phyloP scores from a whole-genome alignment of 2,797 vertebrate genomes.

The Melanotaenia maccullochi region DNA sequence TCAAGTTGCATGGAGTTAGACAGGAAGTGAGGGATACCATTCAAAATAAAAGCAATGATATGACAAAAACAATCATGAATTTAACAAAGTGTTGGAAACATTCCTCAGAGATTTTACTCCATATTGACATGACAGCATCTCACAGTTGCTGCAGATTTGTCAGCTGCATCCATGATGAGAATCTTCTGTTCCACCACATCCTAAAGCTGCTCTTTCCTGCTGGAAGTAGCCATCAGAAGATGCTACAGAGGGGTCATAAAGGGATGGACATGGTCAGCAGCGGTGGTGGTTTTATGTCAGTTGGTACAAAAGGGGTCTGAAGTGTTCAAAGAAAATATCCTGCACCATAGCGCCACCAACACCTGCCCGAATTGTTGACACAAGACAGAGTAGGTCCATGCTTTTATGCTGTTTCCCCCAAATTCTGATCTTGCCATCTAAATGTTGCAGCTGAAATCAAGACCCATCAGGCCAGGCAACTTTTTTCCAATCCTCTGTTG shows the following conservation, averaged over 20 bases:
- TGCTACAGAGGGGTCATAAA: neutral
- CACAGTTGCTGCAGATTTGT: too few relatives aligned
- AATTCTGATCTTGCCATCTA: too few relatives aligned
- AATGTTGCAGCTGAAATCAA: too few relatives aligned
- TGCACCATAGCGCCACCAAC: too few relatives aligned
- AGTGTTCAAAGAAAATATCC: too few relatives aligned
- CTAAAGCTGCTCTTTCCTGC: neutral
- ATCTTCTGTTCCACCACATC: neutral
- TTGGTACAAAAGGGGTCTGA: too few relatives aligned
- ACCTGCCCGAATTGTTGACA: too few relatives aligned
- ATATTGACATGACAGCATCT: neutral
- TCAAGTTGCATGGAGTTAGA: neutral
- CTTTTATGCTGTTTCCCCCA: too few relatives aligned
- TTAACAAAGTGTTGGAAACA: neutral
- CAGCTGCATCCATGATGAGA: neutral
- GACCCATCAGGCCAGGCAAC: too few relatives aligned
- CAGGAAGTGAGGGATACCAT: slow-evolving; percentile 4
- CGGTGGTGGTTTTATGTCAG: too few relatives aligned
- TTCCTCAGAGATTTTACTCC: neutral
- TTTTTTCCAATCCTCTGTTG: too few relatives aligned
- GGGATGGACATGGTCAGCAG: neutral
- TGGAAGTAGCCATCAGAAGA: slow-evolving; percentile 55
- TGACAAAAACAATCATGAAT: neutral
- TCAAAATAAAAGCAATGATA: slow-evolving; percentile 30
- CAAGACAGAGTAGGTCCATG: too few relatives aligned